Conservation (phyloP, 2,888 invertebrate genomes). For the Zeuzera pyrina region DNA sequence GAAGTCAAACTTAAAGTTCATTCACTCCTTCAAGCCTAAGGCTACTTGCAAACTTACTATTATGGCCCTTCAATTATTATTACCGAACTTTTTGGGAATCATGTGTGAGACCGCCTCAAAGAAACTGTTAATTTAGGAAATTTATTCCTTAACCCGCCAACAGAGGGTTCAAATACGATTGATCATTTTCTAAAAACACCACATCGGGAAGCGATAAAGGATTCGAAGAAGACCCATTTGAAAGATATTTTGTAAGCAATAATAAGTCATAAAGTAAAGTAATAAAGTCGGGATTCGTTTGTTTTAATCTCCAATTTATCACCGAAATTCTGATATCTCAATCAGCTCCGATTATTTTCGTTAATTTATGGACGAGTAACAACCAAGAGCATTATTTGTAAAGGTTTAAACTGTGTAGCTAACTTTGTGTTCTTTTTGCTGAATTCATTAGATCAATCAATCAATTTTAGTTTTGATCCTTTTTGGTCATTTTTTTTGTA, state of each 20-base stretch:
- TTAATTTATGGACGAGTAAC: conserved; percentile 13
- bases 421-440: too few species aligned
- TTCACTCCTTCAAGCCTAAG: conserved; percentile 15
- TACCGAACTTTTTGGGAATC: conserved; percentile 11
- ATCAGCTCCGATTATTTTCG: conserved; percentile 15
- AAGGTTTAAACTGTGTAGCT: conserved; percentile 8
- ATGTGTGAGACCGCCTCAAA: conserved; percentile 20
- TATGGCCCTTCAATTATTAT: conserved; percentile 16
- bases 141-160: conserved; percentile 1
- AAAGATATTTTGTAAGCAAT: conserved; percentile 5
- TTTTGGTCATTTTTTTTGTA: too few species aligned
- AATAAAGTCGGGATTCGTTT: conserved; percentile 9
- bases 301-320: conserved; percentile 1
- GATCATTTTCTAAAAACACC: background rate
- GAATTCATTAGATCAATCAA: too few species aligned
- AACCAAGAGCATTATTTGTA: conserved; percentile 12
- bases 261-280: conserved; percentile 4
- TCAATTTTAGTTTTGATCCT: too few species aligned
- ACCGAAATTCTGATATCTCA: conserved; percentile 16
- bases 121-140: conserved; percentile 5
- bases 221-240: conserved; percentile 7
- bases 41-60: conserved; percentile 14
- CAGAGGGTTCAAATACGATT: background rate
- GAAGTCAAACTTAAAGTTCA: conserved; percentile 8
- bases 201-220: conserved; percentile 8